Percentiles rank a stretch among this genome's conserved stretches.
These are phyloP conservation scores for Platorchestia sp. DNA, from an alignment of 1,140 invertebrate genomes.

Conservation along the genomic window DNA sequence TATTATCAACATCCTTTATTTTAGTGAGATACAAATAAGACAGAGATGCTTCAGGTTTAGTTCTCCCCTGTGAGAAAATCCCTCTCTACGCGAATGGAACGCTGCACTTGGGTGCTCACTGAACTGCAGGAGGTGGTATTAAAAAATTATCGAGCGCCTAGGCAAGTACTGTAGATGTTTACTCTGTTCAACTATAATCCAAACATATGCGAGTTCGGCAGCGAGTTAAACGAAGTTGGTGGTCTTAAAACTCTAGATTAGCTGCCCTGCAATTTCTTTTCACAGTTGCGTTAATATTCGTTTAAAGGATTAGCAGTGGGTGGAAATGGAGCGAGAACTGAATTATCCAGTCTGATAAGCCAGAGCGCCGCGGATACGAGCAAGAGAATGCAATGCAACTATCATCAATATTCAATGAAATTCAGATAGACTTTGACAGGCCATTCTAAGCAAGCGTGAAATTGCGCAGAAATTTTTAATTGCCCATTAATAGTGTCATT, in stretches of 20 bases:
- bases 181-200: background rate
- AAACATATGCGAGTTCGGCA: background rate
- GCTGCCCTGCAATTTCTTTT: background rate
- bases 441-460: background rate
- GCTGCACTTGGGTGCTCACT: background rate
- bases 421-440: background rate
- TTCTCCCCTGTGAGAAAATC: background rate
- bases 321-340: background rate
- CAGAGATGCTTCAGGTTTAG: background rate
- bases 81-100: background rate
- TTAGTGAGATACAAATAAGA: background rate
- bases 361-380: background rate
- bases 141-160: background rate
- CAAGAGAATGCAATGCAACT: background rate
- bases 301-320: background rate
- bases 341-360: background rate
- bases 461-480: background rate
- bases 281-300: background rate
- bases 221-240: background rate
- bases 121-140: background rate
- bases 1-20: background rate
- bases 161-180: background rate
- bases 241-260: background rate
- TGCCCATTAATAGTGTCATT: background rate
- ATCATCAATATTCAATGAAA: background rate